phyloP scores from a whole-genome alignment of 2,113 vertebrate genomes.

The Scomber scombrus region DNA sequence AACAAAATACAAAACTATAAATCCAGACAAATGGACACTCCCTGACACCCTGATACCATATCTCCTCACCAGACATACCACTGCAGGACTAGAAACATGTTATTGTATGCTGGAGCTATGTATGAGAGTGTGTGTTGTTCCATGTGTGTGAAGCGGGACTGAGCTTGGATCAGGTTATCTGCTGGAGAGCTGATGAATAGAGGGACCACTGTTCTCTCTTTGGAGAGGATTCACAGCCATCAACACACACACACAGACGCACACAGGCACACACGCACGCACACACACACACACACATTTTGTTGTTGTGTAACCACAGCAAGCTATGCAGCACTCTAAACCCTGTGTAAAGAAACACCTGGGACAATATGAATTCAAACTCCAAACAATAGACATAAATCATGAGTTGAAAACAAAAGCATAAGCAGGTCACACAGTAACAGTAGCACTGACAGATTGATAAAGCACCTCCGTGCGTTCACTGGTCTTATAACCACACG shows the following conservation, averaged over 20 bases:
- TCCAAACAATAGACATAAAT: not conserved
- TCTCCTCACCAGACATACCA: not conserved
- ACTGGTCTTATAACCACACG: not conserved
- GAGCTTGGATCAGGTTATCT: slow-evolving; percentile 58
- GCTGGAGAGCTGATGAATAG: slow-evolving; percentile 49
- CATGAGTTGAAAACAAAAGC: not conserved
- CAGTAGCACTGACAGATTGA: not conserved
- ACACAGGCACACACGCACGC: slow-evolving; percentile 19
- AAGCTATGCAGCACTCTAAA: not conserved
- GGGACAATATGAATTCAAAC: not conserved
- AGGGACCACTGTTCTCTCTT: slow-evolving; percentile 57
- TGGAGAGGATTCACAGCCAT: slow-evolving; percentile 14
- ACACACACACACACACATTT: slow-evolving; percentile 8
- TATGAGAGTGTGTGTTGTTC: slow-evolving; percentile 5
- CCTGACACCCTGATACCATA: not conserved
- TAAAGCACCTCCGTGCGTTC: not conserved
- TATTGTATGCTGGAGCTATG: not conserved
- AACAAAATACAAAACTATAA: not conserved
- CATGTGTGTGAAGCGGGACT: not conserved
- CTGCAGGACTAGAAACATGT: not conserved
- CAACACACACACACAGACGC: not conserved
- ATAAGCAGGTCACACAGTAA: not conserved
- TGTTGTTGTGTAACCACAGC: not conserved
- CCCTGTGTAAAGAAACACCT: not conserved
- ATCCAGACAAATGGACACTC: not conserved